Percentiles rank a stretch among this genome's conserved stretches.
Evolutionary conservation across 2,888 invertebrate species (phyloP).

Genomic region (Epirrhoe tristata): DNA sequence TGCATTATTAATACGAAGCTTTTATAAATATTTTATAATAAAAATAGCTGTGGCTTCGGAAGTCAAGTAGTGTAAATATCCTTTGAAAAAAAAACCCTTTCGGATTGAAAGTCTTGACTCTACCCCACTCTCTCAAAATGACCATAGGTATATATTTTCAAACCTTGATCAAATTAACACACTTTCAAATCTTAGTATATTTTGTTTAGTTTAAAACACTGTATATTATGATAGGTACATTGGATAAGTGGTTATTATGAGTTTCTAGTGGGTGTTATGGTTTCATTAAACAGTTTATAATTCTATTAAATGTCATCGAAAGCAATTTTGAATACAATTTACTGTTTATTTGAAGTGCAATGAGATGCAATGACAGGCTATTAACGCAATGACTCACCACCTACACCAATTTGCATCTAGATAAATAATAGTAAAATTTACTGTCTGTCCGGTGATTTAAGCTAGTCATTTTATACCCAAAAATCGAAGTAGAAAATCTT

Average conservation of each 20-base stretch:
- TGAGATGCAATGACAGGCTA: constrained; percentile 38
- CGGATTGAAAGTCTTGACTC: too few relatives aligned
- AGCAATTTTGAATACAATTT: constrained; percentile 25
- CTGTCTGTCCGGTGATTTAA: constrained; percentile 2
- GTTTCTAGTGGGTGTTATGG: background rate
- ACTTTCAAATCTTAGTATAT: too few relatives aligned
- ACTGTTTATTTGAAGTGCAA: constrained; percentile 26
- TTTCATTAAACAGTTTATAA: background rate
- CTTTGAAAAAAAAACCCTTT: too few relatives aligned
- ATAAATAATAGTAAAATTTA: constrained; percentile 3
- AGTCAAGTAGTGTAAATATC: too few relatives aligned
- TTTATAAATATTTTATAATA: too few relatives aligned
- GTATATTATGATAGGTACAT: too few relatives aligned
- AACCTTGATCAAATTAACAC: too few relatives aligned
- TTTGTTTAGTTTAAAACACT: too few relatives aligned
- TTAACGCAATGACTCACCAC: constrained; percentile 41
- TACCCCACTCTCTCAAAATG: too few relatives aligned
- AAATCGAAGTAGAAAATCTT: too few relatives aligned
- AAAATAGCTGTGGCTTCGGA: too few relatives aligned
- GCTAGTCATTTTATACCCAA: background rate
- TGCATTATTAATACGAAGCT: constrained; percentile 12
- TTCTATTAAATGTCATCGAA: constrained; percentile 5
- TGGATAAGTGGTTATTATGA: background rate
- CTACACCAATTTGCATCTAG: constrained; percentile 29
- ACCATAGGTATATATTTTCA: too few relatives aligned